phyloP scores from a whole-genome alignment of 2,113 vertebrate species.

The Electrona antarctica region DNA sequence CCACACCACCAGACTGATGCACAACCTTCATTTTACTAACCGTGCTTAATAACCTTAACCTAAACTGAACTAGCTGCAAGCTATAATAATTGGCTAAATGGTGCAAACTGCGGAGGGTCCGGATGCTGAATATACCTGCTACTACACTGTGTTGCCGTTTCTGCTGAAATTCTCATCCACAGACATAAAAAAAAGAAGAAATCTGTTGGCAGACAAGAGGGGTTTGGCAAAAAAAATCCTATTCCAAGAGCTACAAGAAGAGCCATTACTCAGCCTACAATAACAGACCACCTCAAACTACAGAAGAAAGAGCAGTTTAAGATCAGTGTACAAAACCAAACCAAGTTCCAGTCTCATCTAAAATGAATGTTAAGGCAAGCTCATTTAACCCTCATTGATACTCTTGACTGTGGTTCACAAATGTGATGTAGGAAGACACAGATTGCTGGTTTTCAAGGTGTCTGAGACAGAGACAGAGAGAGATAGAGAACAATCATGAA shows the following conservation, averaged over 20 bases:
- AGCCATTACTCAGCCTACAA: constrained; percentile 44
- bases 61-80: no score
- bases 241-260: constrained; percentile 49
- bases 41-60: no score
- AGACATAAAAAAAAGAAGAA: constrained; percentile 17
- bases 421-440: constrained; percentile 48
- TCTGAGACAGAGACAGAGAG: not conserved
- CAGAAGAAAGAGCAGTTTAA: constrained; percentile 32
- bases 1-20: no score
- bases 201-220: constrained; percentile 47
- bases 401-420: constrained; percentile 23
- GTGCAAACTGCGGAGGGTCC: no score
- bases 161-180: constrained; percentile 53
- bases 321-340: constrained; percentile 19
- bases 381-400: not conserved
- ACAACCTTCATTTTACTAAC: no score
- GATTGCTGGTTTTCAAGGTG: constrained; percentile 41
- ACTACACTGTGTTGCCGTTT: constrained; percentile 41
- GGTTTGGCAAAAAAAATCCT: constrained; percentile 59
- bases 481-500: not conserved
- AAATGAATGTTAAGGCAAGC: constrained; percentile 12
- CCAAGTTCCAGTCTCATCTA: constrained; percentile 16
- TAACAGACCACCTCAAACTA: constrained; percentile 52
- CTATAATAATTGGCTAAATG: no score
- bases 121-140: no score